Evolutionary conservation across 1,140 invertebrate species (phyloP).

Genomic region (Bilobella aurantiaca): DNA sequence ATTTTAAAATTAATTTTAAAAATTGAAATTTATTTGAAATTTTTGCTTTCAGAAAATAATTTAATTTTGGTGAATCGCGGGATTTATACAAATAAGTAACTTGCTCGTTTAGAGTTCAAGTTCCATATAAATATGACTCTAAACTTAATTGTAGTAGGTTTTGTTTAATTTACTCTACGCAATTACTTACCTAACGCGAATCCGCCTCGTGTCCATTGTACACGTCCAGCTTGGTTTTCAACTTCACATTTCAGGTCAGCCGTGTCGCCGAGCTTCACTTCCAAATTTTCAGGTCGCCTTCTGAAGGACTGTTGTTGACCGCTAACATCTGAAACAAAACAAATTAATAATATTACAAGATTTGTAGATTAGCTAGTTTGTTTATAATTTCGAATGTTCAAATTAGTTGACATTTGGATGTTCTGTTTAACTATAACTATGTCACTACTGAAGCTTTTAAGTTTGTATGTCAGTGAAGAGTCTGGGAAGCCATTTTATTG

Average conservation of each 20-base stretch:
- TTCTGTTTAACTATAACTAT: neutral
- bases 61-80: too few relatives aligned
- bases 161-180: too few relatives aligned
- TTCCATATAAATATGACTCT: too few relatives aligned
- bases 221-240: constrained; percentile 65
- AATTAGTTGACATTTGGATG: neutral
- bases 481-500: neutral
- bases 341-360: neutral
- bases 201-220: constrained; percentile 90
- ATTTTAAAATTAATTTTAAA: too few relatives aligned
- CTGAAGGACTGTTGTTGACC: constrained; percentile 22
- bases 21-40: too few relatives aligned
- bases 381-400: neutral
- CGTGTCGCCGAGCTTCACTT: constrained; percentile 20
- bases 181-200: constrained; percentile 80
- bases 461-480: neutral
- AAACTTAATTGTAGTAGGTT: too few relatives aligned
- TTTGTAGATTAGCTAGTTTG: neutral
- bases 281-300: constrained; percentile 17
- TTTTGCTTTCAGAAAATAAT: too few relatives aligned
- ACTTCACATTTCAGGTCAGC: constrained; percentile 54
- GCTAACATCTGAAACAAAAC: constrained; percentile 7
- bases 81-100: too few relatives aligned
- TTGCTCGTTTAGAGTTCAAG: too few relatives aligned
- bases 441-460: neutral